Evolutionary conservation across 2,797 vertebrate species (phyloP).

Genomic region (Pitangus sulphuratus): DNA sequence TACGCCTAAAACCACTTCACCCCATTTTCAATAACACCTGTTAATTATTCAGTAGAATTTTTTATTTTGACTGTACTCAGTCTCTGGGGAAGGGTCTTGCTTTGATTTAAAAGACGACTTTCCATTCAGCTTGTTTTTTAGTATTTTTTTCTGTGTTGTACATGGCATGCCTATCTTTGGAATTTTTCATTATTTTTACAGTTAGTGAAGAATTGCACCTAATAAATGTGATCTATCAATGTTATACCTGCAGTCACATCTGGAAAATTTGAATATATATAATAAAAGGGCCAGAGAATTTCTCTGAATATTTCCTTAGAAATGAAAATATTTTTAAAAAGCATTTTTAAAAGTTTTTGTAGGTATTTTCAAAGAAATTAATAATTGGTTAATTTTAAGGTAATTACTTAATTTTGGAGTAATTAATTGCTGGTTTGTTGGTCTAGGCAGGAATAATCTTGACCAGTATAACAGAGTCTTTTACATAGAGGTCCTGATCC

Average conservation of each 20-base stretch:
- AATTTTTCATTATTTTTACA: not conserved
- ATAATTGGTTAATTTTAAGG: not conserved
- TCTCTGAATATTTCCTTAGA: not conserved
- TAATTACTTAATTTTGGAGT: not conserved
- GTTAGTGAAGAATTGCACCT: not conserved
- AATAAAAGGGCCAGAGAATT: not conserved
- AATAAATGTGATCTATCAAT: not conserved
- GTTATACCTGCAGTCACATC: not conserved
- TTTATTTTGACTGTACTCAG: conserved; percentile 14
- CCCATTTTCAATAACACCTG: not conserved
- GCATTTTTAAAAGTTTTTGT: not conserved
- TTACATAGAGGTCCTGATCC: not conserved
- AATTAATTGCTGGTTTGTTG: not conserved
- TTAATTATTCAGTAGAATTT: not conserved
- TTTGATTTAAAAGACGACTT: conserved; percentile 3
- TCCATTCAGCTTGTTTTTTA: not conserved
- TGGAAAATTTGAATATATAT: not conserved
- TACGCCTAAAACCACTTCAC: not conserved
- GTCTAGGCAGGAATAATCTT: not conserved
- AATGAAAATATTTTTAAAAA: not conserved
- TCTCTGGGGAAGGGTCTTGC: not conserved
- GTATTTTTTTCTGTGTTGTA: not conserved
- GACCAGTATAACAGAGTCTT: not conserved
- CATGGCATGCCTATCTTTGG: not conserved
- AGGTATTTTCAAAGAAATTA: not conserved